Evolutionary conservation across 1,140 invertebrate genomes (phyloP).

Genomic region (Galleria mellonella): DNA sequence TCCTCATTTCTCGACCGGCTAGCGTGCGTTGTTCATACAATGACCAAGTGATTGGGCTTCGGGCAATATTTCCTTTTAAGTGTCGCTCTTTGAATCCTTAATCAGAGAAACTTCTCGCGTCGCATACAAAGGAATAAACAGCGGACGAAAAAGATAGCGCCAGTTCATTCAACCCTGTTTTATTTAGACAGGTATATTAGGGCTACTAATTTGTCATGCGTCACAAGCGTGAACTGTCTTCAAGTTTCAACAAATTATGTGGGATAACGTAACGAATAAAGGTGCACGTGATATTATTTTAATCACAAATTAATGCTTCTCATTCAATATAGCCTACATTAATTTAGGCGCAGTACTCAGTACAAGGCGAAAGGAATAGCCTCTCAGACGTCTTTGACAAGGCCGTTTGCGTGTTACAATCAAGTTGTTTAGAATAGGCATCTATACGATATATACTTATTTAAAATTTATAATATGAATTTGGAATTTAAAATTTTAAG

Average conservation of each 20-base stretch:
- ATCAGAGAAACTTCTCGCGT: constrained; percentile 56
- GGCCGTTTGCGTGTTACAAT: constrained; percentile 18
- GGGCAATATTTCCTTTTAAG: constrained; percentile 69
- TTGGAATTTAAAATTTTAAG: no score
- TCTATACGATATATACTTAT: no score
- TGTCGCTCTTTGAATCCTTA: constrained; percentile 64
- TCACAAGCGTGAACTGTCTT: neutral
- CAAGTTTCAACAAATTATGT: neutral
- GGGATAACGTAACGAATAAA: no score
- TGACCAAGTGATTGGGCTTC: constrained; percentile 34
- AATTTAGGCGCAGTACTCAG: neutral
- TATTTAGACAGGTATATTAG: constrained; percentile 21
- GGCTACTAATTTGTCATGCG: neutral
- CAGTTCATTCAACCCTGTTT: constrained; percentile 50
- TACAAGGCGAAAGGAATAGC: constrained; percentile 35
- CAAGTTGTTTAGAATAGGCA: no score
- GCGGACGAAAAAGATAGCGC: constrained; percentile 37
- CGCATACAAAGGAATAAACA: constrained; percentile 52
- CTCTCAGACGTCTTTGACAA: constrained; percentile 37
- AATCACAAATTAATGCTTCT: no score
- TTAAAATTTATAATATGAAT: no score
- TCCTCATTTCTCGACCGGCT: neutral
- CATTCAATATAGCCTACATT: no score
- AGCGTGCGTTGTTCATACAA: constrained; percentile 25
- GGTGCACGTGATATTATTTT: no score